These are phyloP conservation scores for Pelochelys cantorii DNA, from an alignment of 2,797 vertebrate species.

Conservation along the genomic window DNA sequence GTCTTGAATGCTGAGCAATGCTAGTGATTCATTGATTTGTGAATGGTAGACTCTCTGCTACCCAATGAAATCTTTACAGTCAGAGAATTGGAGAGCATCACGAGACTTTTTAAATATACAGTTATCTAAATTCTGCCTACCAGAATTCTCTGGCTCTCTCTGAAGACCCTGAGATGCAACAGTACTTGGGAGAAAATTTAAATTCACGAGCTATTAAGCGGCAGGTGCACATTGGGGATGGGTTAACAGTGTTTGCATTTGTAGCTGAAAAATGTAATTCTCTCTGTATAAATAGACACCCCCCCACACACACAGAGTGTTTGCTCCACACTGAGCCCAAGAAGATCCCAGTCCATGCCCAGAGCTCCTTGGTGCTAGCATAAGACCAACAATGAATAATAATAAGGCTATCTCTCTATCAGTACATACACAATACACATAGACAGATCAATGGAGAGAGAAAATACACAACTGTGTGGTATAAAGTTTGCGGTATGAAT, in stretches of 20 bases:
- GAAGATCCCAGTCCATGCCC: neutral
- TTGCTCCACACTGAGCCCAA: neutral
- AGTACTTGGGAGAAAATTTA: neutral
- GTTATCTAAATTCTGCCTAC: neutral
- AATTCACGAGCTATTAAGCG: neutral
- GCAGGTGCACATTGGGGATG: neutral
- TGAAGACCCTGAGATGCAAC: neutral
- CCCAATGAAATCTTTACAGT: neutral
- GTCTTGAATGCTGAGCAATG: neutral
- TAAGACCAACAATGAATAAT: neutral
- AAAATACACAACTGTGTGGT: neutral
- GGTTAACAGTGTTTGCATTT: neutral
- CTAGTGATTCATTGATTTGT: neutral
- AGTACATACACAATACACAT: neutral
- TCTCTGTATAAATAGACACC: neutral
- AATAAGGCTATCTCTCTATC: neutral
- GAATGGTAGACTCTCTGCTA: neutral
- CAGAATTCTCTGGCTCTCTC: neutral
- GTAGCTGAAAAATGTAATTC: neutral
- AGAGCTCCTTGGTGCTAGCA: neutral
- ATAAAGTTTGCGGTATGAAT: neutral
- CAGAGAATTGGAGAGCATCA: neutral
- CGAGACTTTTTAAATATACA: neutral
- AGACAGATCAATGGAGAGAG: neutral
- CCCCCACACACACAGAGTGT: neutral